These are phyloP conservation scores for Smittia sp. DNA, from an alignment of 2,888 invertebrate species.

Conservation along the genomic window DNA sequence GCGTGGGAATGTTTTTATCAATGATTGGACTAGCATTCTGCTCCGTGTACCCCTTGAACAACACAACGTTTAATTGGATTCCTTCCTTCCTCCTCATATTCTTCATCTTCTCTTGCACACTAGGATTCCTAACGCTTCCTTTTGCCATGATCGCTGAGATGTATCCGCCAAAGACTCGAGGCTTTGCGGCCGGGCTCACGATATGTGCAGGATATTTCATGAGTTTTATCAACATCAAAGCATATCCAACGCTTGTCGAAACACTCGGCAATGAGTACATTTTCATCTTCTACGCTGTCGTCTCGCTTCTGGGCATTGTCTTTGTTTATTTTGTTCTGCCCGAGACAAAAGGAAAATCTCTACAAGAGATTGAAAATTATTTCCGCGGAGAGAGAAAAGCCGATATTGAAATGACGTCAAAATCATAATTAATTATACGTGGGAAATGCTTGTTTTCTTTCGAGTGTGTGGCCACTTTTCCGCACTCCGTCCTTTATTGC, in stretches of 20 bases:
- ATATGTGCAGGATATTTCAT: slow-evolving; percentile 65
- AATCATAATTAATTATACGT: slow-evolving; percentile 2
- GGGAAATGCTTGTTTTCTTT: background rate
- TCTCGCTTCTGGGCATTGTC: slow-evolving; percentile 59
- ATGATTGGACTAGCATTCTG: slow-evolving; percentile 20
- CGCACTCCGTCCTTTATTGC: slow-evolving; percentile 4
- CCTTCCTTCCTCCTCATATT: slow-evolving; percentile 61
- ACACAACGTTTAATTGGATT: slow-evolving; percentile 59
- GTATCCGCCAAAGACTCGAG: slow-evolving; percentile 66
- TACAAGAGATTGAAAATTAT: slow-evolving; percentile 68
- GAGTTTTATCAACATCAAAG: slow-evolving; percentile 67
- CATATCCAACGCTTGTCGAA: slow-evolving; percentile 60
- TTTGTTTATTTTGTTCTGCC: slow-evolving; percentile 66
- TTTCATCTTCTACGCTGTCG: slow-evolving; percentile 61
- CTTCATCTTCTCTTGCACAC: slow-evolving; percentile 62
- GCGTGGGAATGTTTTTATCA: slow-evolving; percentile 43
- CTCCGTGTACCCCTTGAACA: slow-evolving; percentile 38
- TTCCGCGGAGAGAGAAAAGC: background rate
- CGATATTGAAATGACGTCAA: background rate
- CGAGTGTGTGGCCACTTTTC: no score
- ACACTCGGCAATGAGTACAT: slow-evolving; percentile 57
- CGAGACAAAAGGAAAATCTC: slow-evolving; percentile 64
- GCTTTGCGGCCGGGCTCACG: slow-evolving; percentile 65
- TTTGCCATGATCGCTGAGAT: slow-evolving; percentile 70
- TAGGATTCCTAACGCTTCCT: slow-evolving; percentile 67